Percentiles rank a stretch among this genome's conserved stretches.
phyloP scores from a whole-genome alignment of 2,888 invertebrate species.

The Cataglyphis altisquamis region DNA sequence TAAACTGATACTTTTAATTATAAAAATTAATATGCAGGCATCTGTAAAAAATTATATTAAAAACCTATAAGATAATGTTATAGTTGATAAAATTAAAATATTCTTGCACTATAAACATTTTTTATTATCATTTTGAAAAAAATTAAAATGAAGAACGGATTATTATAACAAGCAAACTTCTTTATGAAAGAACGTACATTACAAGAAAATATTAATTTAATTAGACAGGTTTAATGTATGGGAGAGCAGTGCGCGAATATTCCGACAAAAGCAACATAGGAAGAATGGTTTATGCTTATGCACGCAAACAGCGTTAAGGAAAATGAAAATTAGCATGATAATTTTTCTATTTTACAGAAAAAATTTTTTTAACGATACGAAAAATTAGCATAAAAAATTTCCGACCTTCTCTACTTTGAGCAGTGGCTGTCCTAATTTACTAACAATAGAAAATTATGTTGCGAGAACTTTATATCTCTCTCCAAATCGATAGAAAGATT shows the following conservation, averaged over 20 bases:
- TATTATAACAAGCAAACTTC: not conserved
- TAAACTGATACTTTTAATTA: not conserved
- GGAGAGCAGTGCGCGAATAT: not conserved
- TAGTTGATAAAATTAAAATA: not conserved
- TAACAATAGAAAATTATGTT: not conserved
- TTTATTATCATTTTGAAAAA: not conserved
- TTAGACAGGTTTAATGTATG: not conserved
- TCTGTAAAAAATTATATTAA: not conserved
- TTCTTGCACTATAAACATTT: not conserved
- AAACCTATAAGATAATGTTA: not conserved
- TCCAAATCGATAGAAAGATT: not conserved
- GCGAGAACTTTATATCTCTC: not conserved
- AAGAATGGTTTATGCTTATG: slow-evolving; percentile 16
- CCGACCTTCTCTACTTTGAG: not conserved
- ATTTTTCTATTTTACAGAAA: slow-evolving; percentile 8
- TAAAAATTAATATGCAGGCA: slow-evolving; percentile 9
- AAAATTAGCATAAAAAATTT: not conserved
- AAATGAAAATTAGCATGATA: slow-evolving; percentile 40
- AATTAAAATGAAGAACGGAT: not conserved
- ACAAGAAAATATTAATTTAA: slow-evolving; percentile 15
- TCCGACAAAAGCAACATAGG: not conserved
- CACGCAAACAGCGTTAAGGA: not conserved
- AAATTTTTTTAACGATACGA: slow-evolving; percentile 7
- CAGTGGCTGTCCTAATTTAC: not conserved
- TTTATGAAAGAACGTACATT: not conserved